A percentile compares a stretch with the other conserved stretches of the same genome.
phyloP scores from a whole-genome alignment of 64 coral and sea anemone species.

The Acropora yongei region DNA sequence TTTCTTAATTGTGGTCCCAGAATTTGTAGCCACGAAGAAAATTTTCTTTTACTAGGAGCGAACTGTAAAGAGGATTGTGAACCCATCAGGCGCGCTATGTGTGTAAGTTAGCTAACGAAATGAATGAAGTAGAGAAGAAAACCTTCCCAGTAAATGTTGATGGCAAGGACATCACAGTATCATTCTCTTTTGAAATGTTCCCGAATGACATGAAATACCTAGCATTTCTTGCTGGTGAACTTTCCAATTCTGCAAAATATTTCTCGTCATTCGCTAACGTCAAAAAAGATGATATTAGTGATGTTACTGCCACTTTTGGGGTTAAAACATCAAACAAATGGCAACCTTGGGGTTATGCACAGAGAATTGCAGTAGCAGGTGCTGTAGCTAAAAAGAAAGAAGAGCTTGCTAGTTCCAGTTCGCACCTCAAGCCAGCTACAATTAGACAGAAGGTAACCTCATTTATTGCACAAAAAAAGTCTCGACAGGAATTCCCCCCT shows the following conservation, averaged over 20 bases:
- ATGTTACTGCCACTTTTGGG: not conserved
- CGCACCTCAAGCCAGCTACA: not conserved
- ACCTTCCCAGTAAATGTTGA: not conserved
- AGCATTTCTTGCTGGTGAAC: too few relatives aligned
- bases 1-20: slow-evolving; percentile 50
- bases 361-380: not conserved
- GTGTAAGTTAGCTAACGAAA: slow-evolving; percentile 20
- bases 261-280: slow-evolving; percentile 17
- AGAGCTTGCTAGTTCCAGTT: not conserved
- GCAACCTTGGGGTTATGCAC: slow-evolving; percentile 22
- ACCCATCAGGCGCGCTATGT: not conserved
- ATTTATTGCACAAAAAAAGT: not conserved
- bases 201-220: too few relatives aligned
- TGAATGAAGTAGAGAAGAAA: slow-evolving; percentile 26
- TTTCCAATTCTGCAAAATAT: too few relatives aligned
- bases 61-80: slow-evolving; percentile 49
- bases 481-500: not conserved
- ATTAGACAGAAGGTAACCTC: not conserved
- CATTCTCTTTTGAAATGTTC: slow-evolving; percentile 58
- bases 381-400: not conserved
- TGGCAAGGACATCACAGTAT: slow-evolving; percentile 7
- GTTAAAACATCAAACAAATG: not conserved
- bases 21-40: slow-evolving; percentile 39
- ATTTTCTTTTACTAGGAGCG: slow-evolving; percentile 43
- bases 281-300: not conserved